A percentile compares a stretch with the other conserved stretches of the same genome.
These are phyloP conservation scores for Graptemys geographica DNA, from an alignment of 2,797 vertebrate species.

Conservation along the genomic window DNA sequence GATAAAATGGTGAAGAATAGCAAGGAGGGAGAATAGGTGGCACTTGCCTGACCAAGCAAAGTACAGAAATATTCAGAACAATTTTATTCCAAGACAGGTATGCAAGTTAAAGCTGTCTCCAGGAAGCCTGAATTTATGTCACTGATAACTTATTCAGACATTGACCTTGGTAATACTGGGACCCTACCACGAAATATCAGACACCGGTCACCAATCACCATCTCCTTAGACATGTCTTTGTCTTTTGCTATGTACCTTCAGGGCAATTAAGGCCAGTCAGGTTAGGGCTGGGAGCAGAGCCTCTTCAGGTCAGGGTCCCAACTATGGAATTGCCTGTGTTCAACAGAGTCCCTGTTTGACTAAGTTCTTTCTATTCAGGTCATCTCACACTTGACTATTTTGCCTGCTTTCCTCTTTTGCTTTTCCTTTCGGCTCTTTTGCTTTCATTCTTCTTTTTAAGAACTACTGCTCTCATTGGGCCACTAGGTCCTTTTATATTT, in stretches of 20 bases:
- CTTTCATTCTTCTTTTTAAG: background rate
- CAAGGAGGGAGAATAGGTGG: rapidly evolving
- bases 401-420: background rate
- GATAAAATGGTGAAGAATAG: background rate
- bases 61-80: background rate
- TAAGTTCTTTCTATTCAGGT: background rate
- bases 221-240: background rate
- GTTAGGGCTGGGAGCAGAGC: background rate
- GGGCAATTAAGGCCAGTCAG: constrained; percentile 17
- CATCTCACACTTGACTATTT: constrained; percentile 21
- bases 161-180: background rate
- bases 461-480: constrained; percentile 18
- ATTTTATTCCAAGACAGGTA: background rate
- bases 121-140: background rate
- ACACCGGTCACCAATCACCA: background rate
- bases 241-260: background rate
- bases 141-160: background rate
- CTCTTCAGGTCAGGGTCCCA: background rate
- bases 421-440: background rate
- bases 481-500: background rate
- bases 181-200: background rate
- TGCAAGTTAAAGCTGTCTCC: background rate
- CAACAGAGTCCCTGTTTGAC: background rate
- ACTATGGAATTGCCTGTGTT: background rate
- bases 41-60: background rate